A percentile compares a stretch with the other conserved stretches of the same genome.
Evolutionary conservation across 2,888 invertebrate genomes (phyloP).

Genomic region (Watsonalla binaria): DNA sequence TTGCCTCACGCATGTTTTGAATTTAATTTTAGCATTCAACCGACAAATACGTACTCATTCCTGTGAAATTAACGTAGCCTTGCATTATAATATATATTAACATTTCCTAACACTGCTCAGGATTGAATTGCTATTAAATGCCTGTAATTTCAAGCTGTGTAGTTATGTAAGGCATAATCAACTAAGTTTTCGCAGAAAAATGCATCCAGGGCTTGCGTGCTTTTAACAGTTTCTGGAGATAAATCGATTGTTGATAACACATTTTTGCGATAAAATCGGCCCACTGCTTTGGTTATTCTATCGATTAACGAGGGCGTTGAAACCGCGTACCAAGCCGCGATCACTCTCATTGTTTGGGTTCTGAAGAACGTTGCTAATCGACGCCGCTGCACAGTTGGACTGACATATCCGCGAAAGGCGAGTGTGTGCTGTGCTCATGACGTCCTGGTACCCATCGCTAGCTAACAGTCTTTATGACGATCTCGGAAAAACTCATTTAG

Average conservation of each 20-base stretch:
- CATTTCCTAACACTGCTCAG: conserved; percentile 1
- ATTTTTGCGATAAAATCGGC: conserved; percentile 41
- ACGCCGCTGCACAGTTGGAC: conserved; percentile 54
- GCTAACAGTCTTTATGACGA: conserved; percentile 23
- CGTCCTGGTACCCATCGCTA: conserved; percentile 20
- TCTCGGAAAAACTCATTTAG: conserved; percentile 24
- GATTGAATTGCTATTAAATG: conserved; percentile 11
- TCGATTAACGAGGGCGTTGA: conserved; percentile 56
- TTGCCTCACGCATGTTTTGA: conserved; percentile 29
- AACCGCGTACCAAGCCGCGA: conserved; percentile 71
- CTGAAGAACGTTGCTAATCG: conserved; percentile 66
- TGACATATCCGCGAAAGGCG: conserved; percentile 50
- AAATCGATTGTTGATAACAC: conserved; percentile 32
- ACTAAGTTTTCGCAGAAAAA: conserved; percentile 30
- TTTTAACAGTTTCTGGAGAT: conserved; percentile 22
- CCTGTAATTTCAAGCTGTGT: conserved; percentile 20
- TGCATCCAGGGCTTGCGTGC: conserved; percentile 33
- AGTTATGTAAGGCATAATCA: conserved; percentile 24
- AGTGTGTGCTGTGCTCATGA: conserved; percentile 52
- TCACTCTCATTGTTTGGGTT: conserved; percentile 73
- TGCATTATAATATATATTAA: conserved; percentile 29
- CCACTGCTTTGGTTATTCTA: conserved; percentile 47
- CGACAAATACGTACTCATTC: conserved; percentile 26
- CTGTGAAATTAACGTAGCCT: conserved; percentile 17
- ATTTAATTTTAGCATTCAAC: conserved; percentile 25